Evolutionary conservation across 2,888 invertebrate genomes (phyloP).

Genomic region (Steinernema hermaphroditum): DNA sequence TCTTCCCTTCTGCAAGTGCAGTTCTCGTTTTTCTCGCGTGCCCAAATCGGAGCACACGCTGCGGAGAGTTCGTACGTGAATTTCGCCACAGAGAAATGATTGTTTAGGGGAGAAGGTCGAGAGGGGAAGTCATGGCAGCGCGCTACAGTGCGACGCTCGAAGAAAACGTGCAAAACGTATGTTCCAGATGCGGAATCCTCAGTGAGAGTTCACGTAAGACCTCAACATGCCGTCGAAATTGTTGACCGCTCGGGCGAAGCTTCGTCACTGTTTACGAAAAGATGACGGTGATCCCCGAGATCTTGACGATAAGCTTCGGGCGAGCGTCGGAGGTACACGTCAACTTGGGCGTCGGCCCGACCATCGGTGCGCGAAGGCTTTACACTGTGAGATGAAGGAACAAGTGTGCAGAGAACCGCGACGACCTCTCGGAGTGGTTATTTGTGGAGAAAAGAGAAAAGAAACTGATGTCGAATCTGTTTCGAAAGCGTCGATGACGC

Average conservation of each 20-base stretch:
- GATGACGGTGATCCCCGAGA: too few species aligned
- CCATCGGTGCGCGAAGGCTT: slow-evolving; percentile 1
- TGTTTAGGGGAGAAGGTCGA: background rate
- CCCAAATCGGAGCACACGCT: background rate
- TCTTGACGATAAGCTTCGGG: background rate
- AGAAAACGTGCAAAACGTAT: background rate
- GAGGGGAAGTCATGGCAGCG: background rate
- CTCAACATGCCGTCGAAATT: too few species aligned
- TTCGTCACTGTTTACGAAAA: too few species aligned
- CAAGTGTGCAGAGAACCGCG: slow-evolving; percentile 18
- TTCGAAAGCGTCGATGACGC: too few species aligned
- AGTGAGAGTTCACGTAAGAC: too few species aligned
- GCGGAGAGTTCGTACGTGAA: slow-evolving; percentile 2
- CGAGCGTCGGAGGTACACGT: slow-evolving; percentile 17
- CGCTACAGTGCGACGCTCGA: background rate
- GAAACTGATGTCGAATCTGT: too few species aligned
- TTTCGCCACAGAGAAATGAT: background rate
- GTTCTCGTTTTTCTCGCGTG: background rate
- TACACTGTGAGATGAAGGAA: background rate
- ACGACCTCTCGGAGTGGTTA: background rate
- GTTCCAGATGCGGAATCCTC: too few species aligned
- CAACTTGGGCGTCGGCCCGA: slow-evolving; percentile 16
- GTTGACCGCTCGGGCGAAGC: too few species aligned
- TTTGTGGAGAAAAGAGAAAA: too few species aligned
- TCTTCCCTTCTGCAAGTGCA: background rate